Conservation (phyloP, 2,888 invertebrate species). For the Chrysolina haemoptera region DNA sequence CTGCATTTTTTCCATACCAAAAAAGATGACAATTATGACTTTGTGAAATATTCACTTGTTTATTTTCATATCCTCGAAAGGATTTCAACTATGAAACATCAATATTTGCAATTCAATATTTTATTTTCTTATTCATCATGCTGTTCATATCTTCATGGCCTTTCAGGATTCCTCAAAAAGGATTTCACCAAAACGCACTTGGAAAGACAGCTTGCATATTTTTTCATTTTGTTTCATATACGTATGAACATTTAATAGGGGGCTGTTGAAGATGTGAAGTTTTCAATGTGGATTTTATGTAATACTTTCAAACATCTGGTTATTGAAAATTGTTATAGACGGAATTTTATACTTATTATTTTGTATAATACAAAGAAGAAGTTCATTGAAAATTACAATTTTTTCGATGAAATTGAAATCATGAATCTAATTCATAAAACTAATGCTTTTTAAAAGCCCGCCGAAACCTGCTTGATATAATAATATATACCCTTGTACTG, state of each 20-base stretch:
- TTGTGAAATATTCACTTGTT: background rate
- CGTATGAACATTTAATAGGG: background rate
- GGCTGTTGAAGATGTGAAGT: background rate
- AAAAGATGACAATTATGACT: background rate
- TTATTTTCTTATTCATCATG: background rate
- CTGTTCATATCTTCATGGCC: constrained; percentile 11
- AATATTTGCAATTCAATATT: background rate
- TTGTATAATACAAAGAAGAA: too few relatives aligned
- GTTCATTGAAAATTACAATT: too few relatives aligned
- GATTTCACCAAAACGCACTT: constrained; percentile 49
- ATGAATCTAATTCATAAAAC: too few relatives aligned
- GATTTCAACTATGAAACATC: background rate
- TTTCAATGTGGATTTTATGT: background rate
- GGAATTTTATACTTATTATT: background rate
- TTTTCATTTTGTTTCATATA: background rate
- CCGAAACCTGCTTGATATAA: too few relatives aligned
- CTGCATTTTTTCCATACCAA: background rate
- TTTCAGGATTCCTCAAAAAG: constrained; percentile 35
- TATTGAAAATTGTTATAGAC: background rate
- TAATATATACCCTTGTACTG: too few relatives aligned
- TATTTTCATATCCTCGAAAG: background rate
- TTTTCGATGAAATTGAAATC: too few relatives aligned
- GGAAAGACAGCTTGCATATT: constrained; percentile 15
- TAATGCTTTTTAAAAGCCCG: too few relatives aligned
- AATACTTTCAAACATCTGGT: background rate